Conservation (phyloP, 30 jellyfish, hydroid and myxozoan species). For the Hydractinia echinata region DNA sequence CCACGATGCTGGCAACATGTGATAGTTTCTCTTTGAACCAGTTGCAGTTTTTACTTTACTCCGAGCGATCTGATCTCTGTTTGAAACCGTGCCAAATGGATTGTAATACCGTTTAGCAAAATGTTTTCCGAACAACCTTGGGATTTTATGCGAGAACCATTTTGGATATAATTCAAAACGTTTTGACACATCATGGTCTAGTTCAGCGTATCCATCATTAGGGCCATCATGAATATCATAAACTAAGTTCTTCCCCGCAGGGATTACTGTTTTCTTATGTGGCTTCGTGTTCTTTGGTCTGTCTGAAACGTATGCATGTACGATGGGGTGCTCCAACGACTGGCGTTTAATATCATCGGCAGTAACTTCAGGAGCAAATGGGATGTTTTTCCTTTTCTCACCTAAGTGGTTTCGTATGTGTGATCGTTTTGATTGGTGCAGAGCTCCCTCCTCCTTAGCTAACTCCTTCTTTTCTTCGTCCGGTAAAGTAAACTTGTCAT, state of each 20-base stretch:
- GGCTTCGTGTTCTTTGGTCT: conserved; percentile 6
- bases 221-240: conserved; percentile 22
- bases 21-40: conserved; percentile 17
- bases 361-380: neutral
- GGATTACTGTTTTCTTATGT: conserved; percentile 15
- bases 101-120: conserved; percentile 29
- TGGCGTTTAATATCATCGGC: neutral
- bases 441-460: neutral
- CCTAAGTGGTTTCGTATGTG: neutral
- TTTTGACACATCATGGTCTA: conserved; percentile 21
- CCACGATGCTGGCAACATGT: conserved; percentile 19
- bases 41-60: neutral
- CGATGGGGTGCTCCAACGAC: neutral
- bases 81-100: conserved; percentile 15
- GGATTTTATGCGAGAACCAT: conserved; percentile 67
- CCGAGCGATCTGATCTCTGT: neutral
- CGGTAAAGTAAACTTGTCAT: neutral
- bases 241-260: neutral
- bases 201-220: conserved; percentile 10
- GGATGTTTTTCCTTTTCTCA: conserved; percentile 21
- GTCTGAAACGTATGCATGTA: neutral
- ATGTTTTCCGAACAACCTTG: conserved; percentile 44
- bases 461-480: neutral
- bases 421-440: neutral
- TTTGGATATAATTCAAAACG: conserved; percentile 60